Conservation (phyloP, 2,113 vertebrate species). For the Kobus ellipsiprymnus region DNA sequence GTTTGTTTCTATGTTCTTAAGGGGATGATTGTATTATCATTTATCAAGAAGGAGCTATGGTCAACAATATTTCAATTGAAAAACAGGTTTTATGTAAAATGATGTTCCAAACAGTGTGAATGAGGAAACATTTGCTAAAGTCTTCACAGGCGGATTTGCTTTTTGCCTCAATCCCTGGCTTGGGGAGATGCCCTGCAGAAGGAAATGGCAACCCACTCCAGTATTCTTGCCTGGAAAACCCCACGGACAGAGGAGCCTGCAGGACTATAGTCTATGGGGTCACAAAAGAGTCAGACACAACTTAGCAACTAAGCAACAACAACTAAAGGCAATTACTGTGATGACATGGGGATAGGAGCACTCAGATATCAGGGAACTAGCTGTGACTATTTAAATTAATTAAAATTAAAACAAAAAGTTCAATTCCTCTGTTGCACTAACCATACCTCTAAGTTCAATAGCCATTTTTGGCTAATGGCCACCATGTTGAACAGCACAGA, state of each 20-base stretch:
- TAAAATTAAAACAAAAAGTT: background rate
- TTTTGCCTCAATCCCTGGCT: background rate
- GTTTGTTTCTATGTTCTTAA: background rate
- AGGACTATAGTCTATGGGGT: background rate
- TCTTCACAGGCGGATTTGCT: background rate
- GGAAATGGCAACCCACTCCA: background rate
- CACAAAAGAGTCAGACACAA: background rate
- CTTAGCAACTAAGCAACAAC: background rate
- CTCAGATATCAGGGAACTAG: background rate
- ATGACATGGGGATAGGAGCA: background rate
- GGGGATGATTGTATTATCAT: background rate
- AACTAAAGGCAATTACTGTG: background rate
- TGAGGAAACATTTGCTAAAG: background rate
- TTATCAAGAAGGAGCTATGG: background rate
- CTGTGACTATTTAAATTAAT: background rate
- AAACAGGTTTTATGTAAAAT: background rate
- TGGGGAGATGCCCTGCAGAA: background rate
- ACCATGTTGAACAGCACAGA: background rate
- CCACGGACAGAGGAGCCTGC: background rate
- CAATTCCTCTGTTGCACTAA: background rate
- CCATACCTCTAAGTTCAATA: background rate
- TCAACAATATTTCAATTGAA: background rate
- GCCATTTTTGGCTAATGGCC: background rate
- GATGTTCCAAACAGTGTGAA: background rate
- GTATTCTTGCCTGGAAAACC: background rate